A percentile compares a stretch with the other conserved stretches of the same genome.
Evolutionary conservation across 2,113 vertebrate species (phyloP).

Genomic region (Megaceryle maxima): DNA sequence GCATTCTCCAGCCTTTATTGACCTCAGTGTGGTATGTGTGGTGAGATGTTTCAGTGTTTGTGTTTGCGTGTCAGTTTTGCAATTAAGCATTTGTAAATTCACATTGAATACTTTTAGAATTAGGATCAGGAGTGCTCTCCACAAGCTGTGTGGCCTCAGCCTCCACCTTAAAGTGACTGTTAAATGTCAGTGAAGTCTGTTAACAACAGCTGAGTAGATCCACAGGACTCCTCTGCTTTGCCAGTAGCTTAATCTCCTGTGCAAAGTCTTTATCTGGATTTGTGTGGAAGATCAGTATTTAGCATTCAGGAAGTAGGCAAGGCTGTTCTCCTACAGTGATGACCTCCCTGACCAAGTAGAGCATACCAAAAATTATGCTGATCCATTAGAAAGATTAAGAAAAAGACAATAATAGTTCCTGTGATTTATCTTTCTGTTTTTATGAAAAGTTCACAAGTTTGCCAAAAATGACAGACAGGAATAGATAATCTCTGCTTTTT

Average conservation of each 20-base stretch:
- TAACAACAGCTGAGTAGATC: background rate
- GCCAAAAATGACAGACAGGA: conserved; percentile 41
- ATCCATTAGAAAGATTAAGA: conserved; percentile 64
- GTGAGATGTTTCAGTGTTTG: background rate
- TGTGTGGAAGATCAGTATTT: background rate
- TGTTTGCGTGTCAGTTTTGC: background rate
- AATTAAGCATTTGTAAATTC: background rate
- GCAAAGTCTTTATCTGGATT: conserved; percentile 3
- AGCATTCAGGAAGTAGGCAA: conserved; percentile 20
- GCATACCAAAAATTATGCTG: conserved; percentile 39
- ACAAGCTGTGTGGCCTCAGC: background rate
- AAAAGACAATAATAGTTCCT: conserved; percentile 51
- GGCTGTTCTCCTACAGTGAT: conserved; percentile 3
- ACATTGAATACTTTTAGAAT: background rate
- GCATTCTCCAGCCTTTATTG: background rate
- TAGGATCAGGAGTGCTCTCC: background rate
- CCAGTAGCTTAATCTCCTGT: background rate
- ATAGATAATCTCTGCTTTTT: conserved; percentile 59
- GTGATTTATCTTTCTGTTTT: conserved; percentile 55
- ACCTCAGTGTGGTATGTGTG: background rate
- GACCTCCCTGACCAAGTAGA: background rate
- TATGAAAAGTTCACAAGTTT: conserved; percentile 60
- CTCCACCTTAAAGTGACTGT: background rate
- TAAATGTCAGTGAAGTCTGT: background rate
- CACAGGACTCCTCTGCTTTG: background rate